Conservation (phyloP, 2,113 vertebrate species). For the Anguilla rostrata region DNA sequence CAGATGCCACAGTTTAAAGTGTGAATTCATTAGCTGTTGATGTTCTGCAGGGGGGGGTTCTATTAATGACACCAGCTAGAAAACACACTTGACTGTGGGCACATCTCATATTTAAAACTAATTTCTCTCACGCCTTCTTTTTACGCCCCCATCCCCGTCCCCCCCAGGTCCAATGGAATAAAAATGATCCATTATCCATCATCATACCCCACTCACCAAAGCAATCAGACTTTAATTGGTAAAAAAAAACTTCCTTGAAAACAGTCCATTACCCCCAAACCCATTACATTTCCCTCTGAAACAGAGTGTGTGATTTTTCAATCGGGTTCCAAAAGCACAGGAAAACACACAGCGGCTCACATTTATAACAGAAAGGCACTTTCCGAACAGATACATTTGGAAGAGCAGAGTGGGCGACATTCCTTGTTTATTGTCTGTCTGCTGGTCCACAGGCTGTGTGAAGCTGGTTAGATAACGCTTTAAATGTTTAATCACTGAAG, state of each 20-base stretch:
- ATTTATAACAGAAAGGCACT: conserved; percentile 55
- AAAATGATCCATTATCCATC: conserved; percentile 3
- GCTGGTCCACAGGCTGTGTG: not conserved
- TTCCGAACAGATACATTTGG: conserved; percentile 2
- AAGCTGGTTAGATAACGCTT: not conserved
- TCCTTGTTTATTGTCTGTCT: not conserved
- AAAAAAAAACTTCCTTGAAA: not conserved
- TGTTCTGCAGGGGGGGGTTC: not conserved
- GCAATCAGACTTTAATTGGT: conserved; percentile 1
- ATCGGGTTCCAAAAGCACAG: conserved; percentile 46
- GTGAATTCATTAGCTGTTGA: not conserved
- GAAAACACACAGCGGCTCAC: conserved; percentile 53
- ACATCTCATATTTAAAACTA: not conserved
- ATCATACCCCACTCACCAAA: conserved; percentile 13
- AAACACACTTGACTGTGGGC: not conserved
- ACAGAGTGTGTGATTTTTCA: conserved; percentile 65
- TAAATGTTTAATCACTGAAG: not conserved
- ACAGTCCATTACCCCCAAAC: not conserved
- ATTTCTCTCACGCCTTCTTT: not conserved
- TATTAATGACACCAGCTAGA: not conserved
- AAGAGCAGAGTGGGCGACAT: not conserved
- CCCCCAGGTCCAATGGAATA: not conserved
- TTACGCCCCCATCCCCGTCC: not conserved
- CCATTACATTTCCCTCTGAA: not conserved
- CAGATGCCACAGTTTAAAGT: not conserved